These are phyloP conservation scores for Macrobrachium nipponense DNA, from an alignment of 1,140 invertebrate species.

Conservation along the genomic window DNA sequence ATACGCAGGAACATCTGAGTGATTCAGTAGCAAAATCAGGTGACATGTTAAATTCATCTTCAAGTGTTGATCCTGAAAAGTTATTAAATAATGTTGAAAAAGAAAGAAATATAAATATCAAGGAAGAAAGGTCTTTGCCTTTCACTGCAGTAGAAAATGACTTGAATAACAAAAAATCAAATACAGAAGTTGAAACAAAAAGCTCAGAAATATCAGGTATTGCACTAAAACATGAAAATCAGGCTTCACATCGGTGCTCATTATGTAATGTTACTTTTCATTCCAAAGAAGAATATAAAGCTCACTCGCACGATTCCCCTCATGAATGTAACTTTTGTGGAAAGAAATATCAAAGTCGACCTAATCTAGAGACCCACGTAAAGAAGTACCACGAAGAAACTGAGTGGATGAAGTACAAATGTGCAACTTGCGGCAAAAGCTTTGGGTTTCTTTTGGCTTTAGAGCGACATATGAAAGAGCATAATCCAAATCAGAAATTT, in stretches of 20 bases:
- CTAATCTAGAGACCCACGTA: conserved; percentile 40
- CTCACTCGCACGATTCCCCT: conserved; percentile 26
- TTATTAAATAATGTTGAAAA: no score
- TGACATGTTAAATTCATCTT: no score
- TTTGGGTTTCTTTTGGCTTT: conserved; percentile 49
- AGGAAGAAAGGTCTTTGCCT: no score
- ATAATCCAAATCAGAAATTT: conserved; percentile 55
- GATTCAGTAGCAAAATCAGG: conserved; percentile 13
- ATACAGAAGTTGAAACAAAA: no score
- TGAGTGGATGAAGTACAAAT: conserved; percentile 55
- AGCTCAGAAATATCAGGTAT: no score
- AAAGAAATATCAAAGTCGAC: conserved; percentile 42
- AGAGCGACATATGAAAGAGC: conserved; percentile 54
- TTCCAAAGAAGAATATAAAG: conserved; percentile 4
- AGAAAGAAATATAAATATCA: no score
- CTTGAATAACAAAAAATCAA: no score
- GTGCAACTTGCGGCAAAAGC: conserved; percentile 47
- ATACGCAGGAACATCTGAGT: conserved; percentile 33
- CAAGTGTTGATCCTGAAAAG: no score
- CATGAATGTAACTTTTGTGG: conserved; percentile 42
- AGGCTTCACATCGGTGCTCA: conserved; percentile 18
- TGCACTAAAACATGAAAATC: no score
- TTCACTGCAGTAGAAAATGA: no score
- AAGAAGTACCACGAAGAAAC: conserved; percentile 52
- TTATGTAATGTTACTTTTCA: conserved; percentile 43